These are phyloP conservation scores for Mesoclemmys tuberculata DNA, from an alignment of 2,113 vertebrate species.

Conservation along the genomic window DNA sequence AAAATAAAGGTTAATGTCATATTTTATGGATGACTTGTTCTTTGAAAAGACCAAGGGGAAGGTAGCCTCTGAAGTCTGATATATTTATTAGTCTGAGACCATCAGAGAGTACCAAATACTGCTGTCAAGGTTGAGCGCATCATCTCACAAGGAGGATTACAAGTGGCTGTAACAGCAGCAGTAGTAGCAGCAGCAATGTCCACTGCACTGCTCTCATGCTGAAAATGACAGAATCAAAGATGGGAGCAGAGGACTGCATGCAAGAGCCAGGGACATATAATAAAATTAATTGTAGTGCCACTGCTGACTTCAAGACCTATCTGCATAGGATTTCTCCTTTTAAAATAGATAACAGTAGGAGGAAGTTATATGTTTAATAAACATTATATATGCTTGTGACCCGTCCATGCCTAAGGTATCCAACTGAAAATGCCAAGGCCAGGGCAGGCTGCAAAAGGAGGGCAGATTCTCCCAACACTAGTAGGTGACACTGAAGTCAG, in stretches of 20 bases:
- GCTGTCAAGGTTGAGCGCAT: conserved; percentile 20
- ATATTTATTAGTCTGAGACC: conserved; percentile 59
- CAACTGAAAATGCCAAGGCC: too few relatives aligned
- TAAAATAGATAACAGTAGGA: neutral
- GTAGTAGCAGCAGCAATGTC: neutral
- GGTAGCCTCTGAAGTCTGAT: conserved; percentile 36
- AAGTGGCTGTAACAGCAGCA: neutral
- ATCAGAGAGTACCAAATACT: conserved; percentile 22
- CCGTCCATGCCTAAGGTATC: too few relatives aligned
- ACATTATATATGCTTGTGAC: rapidly evolving
- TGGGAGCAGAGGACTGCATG: neutral
- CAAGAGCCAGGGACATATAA: neutral
- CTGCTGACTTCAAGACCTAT: neutral
- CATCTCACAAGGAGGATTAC: neutral
- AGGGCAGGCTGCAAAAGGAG: too few relatives aligned
- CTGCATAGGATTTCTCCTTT: neutral
- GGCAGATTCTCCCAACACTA: too few relatives aligned
- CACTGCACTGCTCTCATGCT: neutral
- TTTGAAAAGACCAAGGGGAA: conserved; percentile 60
- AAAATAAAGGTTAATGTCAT: conserved; percentile 74
- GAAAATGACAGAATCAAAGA: neutral
- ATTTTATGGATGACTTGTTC: conserved; percentile 64
- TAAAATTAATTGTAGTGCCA: neutral
- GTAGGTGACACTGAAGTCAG: too few relatives aligned
- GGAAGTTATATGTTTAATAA: neutral